Base-by-base conservation (phyloP, 2,113 vertebrate species). In the Rhinopomastus cyanomelas region DNA sequence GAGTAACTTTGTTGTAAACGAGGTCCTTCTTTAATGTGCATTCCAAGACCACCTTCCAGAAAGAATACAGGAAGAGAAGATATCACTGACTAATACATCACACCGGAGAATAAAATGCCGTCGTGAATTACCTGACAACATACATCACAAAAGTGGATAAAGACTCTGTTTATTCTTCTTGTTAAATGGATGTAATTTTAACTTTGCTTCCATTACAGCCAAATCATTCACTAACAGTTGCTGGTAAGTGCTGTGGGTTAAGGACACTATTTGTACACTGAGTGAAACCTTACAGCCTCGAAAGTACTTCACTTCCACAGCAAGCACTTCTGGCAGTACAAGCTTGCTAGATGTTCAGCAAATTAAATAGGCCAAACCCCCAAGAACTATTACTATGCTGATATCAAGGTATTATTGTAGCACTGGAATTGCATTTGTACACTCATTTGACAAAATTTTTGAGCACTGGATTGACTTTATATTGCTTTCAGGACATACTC, bases 1-100 rank as follows among this genome's bases (percentile, higher is more conserved):
- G 99, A 91, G 97, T 99, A 97, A 99, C 99, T 96, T 99, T 99
- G 97, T 99, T 99, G 96, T 99, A 99, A 95, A 99, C 96, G 37
- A 99, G 97, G 92, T 99, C 98, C 97, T 98, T 99, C 97, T 98
- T 98, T 95, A 99, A 97, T 75, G 98, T 97, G 96, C 99, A 99
- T 96, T 99, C 99, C 98, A 99, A 98, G 95, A 99, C 98, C 97
- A 99, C 98, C 99, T 99, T 96, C 60, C 67, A 92, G 75, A 91
- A 93, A 91, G 46, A 66, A 95, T 87, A 94, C 26, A 79, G 71
- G 53, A 85, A 18, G 53, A 57, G 85, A 76, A 88, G 3, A 6
- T 26, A 67, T 30, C 69, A 95, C 19, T 44, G 30, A 80, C 12
- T 23, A 74, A 71, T 2, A 30, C 2, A 89, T 21, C 8, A 55